phyloP scores from a whole-genome alignment of 64 coral and sea anemone species.

The Platygyra sinensis region DNA sequence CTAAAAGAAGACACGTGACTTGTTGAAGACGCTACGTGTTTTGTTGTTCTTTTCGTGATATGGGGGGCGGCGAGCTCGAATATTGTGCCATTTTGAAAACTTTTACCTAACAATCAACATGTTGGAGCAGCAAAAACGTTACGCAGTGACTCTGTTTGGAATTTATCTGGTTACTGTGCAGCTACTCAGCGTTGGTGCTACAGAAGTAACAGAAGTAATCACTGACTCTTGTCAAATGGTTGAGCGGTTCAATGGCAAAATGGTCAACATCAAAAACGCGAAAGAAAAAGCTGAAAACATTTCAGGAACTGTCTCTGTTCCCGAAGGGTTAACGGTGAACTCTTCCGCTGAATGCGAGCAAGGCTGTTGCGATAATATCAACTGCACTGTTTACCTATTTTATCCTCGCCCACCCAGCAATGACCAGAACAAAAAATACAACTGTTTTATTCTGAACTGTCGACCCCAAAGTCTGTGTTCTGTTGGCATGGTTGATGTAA shows the following conservation, averaged over 20 bases:
- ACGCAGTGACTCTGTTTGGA: not conserved
- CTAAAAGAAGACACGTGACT: conserved; percentile 15
- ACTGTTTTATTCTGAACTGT: conserved; percentile 34
- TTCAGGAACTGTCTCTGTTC: conserved; percentile 2
- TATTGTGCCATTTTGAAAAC: conserved; percentile 3
- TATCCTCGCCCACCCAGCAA: not conserved
- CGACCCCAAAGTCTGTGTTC: conserved; percentile 35
- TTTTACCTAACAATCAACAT: not conserved
- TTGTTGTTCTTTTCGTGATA: not conserved
- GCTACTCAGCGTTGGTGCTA: not conserved
- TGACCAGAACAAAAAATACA: not conserved
- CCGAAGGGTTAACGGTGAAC: conserved; percentile 11
- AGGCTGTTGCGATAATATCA: conserved; percentile 19
- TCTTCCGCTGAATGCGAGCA: conserved; percentile 10
- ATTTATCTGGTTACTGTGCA: not conserved
- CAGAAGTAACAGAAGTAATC: not conserved
- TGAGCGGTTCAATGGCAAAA: conserved; percentile 10
- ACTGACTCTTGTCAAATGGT: conserved; percentile 2
- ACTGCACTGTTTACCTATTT: conserved; percentile 33
- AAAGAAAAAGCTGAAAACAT: conserved; percentile 23
- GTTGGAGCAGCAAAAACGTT: not conserved
- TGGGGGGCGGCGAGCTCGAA: not conserved
- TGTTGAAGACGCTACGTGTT: conserved; percentile 3
- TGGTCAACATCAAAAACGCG: conserved; percentile 26
- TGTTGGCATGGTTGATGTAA: not conserved